Conservation (phyloP, 2,888 invertebrate species). For the Poecilus cupreus region DNA sequence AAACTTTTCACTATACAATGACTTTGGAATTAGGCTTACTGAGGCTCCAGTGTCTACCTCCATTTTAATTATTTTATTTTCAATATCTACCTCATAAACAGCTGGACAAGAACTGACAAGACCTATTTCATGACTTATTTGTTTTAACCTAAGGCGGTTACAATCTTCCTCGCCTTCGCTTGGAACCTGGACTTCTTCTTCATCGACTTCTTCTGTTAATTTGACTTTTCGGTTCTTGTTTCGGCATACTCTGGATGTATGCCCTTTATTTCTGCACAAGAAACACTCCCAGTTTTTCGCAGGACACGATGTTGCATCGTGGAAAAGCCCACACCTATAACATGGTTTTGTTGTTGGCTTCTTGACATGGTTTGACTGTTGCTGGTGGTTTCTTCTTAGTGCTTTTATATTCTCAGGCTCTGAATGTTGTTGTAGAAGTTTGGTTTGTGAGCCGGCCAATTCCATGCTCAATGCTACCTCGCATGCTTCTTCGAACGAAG, state of each 20-base stretch:
- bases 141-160: background rate
- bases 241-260: no score
- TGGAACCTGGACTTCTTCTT: background rate
- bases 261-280: constrained; percentile 8
- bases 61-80: background rate
- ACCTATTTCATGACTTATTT: background rate
- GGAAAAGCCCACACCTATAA: constrained; percentile 9
- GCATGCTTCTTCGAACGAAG: background rate
- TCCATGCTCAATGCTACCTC: constrained; percentile 4
- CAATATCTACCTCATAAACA: constrained; percentile 11
- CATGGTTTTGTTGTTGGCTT: background rate
- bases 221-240: no score
- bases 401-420: background rate
- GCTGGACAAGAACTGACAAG: background rate
- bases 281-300: constrained; percentile 14
- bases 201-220: background rate
- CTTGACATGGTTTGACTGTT: constrained; percentile 8
- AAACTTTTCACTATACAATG: background rate
- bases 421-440: background rate
- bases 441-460: background rate
- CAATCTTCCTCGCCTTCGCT: background rate
- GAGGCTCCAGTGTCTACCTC: constrained; percentile 43
- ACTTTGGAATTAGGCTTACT: constrained; percentile 19
- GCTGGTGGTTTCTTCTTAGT: background rate
- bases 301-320: constrained; percentile 20